Percentiles rank a stretch among this genome's conserved stretches.
phyloP scores from a whole-genome alignment of 2,888 invertebrate genomes.

The Drosophila borealis region DNA sequence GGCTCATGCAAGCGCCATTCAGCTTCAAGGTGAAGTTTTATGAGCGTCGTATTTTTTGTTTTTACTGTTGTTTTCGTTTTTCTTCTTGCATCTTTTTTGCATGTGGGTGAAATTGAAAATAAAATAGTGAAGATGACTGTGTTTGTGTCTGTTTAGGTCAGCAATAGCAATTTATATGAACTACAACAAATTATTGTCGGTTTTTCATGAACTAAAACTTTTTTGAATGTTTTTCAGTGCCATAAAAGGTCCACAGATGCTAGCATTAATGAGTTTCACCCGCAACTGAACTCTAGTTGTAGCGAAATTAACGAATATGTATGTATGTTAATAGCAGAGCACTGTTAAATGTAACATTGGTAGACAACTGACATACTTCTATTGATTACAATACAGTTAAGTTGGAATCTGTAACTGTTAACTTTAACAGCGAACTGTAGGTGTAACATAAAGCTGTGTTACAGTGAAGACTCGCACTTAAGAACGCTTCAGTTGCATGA shows the following conservation, averaged over 20 bases:
- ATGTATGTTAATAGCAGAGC: conserved; percentile 7
- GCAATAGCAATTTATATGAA: conserved; percentile 45
- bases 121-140: conserved; percentile 33
- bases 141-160: conserved; percentile 27
- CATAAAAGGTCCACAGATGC: conserved; percentile 9
- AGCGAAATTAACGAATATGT: conserved; percentile 11
- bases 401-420: too few species aligned
- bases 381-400: too few species aligned
- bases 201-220: conserved; percentile 45
- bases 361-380: too few species aligned
- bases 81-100: conserved; percentile 45
- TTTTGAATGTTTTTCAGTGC: background rate
- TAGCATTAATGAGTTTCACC: conserved; percentile 40
- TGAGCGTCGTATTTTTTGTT: conserved; percentile 30
- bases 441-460: background rate
- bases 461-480: too few species aligned
- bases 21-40: conserved; percentile 74
- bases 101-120: conserved; percentile 71
- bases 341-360: background rate
- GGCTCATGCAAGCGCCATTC: conserved; percentile 34
- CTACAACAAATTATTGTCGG: conserved; percentile 27
- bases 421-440: conserved; percentile 1
- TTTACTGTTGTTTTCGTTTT: conserved; percentile 5
- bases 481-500: too few species aligned
- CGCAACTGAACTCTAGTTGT: conserved; percentile 27